These are phyloP conservation scores for Biston betularia DNA, from an alignment of 2,888 invertebrate species.

Conservation along the genomic window DNA sequence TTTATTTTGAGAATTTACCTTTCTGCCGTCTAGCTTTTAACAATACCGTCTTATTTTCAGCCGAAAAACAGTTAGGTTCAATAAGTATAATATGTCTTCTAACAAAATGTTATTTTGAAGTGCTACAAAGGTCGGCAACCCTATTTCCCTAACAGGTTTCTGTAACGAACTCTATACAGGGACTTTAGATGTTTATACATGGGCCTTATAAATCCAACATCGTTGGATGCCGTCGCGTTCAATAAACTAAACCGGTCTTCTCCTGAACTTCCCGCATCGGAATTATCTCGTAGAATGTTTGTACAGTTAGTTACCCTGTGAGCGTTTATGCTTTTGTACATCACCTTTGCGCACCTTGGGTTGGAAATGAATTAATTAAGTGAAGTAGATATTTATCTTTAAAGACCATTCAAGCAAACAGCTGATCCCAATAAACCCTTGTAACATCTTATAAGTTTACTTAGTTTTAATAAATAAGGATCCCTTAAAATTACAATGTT, in stretches of 20 bases:
- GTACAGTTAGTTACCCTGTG: constrained; percentile 75
- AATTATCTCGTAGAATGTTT: constrained; percentile 77
- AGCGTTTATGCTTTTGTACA: constrained; percentile 38
- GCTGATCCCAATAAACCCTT: background rate
- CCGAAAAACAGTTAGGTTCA: background rate
- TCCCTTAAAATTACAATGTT: background rate
- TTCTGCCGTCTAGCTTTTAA: background rate
- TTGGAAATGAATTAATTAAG: constrained; percentile 30
- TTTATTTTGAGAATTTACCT: no score
- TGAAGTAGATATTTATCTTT: background rate
- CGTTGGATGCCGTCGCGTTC: constrained; percentile 75
- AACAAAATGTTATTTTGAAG: constrained; percentile 7
- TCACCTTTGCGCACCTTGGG: constrained; percentile 30
- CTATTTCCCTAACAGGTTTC: constrained; percentile 57
- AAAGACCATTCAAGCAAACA: background rate
- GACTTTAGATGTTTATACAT: constrained; percentile 45
- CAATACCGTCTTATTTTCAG: background rate
- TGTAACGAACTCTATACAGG: constrained; percentile 47
- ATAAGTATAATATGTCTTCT: constrained; percentile 1
- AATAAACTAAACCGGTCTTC: constrained; percentile 76
- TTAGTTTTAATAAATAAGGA: no score
- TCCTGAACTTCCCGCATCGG: constrained; percentile 75
- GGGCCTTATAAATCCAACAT: constrained; percentile 74
- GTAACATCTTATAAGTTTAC: no score
- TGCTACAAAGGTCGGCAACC: constrained; percentile 40